A percentile compares a stretch with the other conserved stretches of the same genome.
Conservation (phyloP, 2,113 vertebrate species). For the Arenaria interpres region DNA sequence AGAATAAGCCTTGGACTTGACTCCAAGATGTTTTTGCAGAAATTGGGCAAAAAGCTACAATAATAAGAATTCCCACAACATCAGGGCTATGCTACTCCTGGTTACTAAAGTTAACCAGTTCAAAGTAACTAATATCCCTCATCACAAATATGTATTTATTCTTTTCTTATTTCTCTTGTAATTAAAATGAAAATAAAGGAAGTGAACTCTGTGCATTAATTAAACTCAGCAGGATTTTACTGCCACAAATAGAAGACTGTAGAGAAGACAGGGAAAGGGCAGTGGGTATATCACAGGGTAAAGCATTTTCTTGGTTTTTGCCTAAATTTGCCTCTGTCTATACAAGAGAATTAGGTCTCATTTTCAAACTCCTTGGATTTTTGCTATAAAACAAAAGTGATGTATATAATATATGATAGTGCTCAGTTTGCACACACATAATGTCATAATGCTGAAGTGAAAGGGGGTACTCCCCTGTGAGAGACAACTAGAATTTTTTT, state of each 20-base stretch:
- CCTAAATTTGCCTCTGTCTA: background rate
- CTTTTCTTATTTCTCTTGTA: background rate
- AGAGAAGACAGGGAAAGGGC: fast-evolving
- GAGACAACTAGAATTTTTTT: background rate
- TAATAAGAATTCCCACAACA: background rate
- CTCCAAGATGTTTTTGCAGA: background rate
- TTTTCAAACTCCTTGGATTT: background rate
- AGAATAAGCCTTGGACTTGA: background rate
- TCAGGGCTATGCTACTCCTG: background rate
- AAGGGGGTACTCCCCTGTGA: background rate
- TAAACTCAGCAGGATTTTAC: background rate
- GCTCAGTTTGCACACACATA: background rate
- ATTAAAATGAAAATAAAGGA: background rate
- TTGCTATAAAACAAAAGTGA: background rate
- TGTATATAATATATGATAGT: background rate
- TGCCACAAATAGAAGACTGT: background rate
- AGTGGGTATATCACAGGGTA: background rate
- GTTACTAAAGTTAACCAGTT: background rate
- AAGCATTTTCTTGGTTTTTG: background rate
- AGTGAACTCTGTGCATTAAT: background rate
- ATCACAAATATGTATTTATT: background rate
- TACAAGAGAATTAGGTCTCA: background rate
- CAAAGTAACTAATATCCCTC: background rate
- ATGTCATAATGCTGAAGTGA: background rate
- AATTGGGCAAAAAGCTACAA: background rate